A percentile compares a stretch with the other conserved stretches of the same genome.
These are phyloP conservation scores for Nematostella vectensis DNA, from an alignment of 92 coral and sea anemone genomes.

Conservation along the genomic window DNA sequence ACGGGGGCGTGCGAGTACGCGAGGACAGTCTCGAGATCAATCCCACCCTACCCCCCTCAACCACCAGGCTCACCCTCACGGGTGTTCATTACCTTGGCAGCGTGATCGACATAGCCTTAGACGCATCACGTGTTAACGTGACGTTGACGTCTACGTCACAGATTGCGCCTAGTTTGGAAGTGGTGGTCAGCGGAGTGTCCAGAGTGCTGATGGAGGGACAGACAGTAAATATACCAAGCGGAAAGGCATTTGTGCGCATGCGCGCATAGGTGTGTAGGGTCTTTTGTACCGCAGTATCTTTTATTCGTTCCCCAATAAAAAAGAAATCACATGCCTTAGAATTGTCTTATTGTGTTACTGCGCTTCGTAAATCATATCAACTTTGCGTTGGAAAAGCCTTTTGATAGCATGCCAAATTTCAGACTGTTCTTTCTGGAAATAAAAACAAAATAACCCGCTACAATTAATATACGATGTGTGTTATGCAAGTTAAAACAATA, in stretches of 20 bases:
- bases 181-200: slow-evolving; percentile 7
- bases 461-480: no score
- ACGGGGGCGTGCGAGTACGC: slow-evolving; percentile 66
- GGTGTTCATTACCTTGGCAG: slow-evolving; percentile 57
- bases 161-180: slow-evolving; percentile 59
- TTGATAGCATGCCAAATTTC: no score
- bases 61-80: slow-evolving; percentile 28
- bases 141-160: slow-evolving; percentile 28
- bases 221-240: slow-evolving; percentile 25
- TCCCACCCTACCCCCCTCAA: slow-evolving; percentile 59
- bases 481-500: no score
- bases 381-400: no score
- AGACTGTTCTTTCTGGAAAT: no score
- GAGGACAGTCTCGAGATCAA: slow-evolving; percentile 39
- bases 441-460: no score
- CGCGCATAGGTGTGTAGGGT: no score
- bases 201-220: slow-evolving; percentile 28
- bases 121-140: slow-evolving; percentile 19
- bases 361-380: no score
- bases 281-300: no score
- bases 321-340: no score
- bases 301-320: no score
- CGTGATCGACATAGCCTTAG: slow-evolving; percentile 35
- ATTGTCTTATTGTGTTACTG: no score
- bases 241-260: slow-evolving; percentile 36